phyloP scores from a whole-genome alignment of 2,113 vertebrate genomes.

The Cheilinus undulatus region DNA sequence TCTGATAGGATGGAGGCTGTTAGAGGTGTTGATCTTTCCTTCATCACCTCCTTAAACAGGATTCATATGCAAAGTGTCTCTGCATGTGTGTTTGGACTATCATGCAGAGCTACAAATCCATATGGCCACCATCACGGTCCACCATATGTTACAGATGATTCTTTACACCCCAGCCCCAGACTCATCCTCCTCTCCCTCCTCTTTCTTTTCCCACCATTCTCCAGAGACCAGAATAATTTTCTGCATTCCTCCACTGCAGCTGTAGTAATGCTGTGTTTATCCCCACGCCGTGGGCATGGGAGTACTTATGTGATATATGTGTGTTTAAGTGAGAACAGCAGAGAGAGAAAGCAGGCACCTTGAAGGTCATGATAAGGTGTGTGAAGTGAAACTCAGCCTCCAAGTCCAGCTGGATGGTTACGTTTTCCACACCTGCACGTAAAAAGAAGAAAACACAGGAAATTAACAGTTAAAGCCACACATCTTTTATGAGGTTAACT shows the following conservation, averaged over 20 bases:
- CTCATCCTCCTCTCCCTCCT: conserved; percentile 25
- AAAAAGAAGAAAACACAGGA: conserved; percentile 34
- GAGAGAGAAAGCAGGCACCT: conserved; percentile 83
- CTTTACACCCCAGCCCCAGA: conserved; percentile 18
- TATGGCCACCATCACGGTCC: conserved; percentile 47
- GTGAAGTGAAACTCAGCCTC: conserved; percentile 99
- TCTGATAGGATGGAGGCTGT: background rate
- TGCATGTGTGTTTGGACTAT: conserved; percentile 61
- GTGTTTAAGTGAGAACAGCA: background rate
- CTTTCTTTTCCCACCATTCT: conserved; percentile 55
- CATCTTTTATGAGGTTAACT: background rate
- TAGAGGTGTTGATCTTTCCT: conserved; percentile 18
- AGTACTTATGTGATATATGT: conserved; percentile 1
- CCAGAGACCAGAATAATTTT: conserved; percentile 48
- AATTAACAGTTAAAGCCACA: conserved; percentile 17
- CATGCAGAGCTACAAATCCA: conserved; percentile 30
- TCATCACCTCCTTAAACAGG: conserved; percentile 8
- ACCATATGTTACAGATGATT: conserved; percentile 18
- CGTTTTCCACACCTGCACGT: conserved; percentile 91
- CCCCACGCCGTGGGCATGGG: conserved; percentile 5
- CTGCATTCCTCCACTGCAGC: conserved; percentile 67
- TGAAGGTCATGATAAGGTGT: conserved; percentile 99
- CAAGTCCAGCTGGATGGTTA: conserved; percentile 93
- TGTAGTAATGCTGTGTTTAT: conserved; percentile 37
- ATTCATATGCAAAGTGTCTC: conserved; percentile 1